Percentiles rank a stretch among this genome's conserved stretches.
Evolutionary conservation across 1,140 invertebrate genomes (phyloP).

Genomic region (Caenorhabditis briggsae): DNA sequence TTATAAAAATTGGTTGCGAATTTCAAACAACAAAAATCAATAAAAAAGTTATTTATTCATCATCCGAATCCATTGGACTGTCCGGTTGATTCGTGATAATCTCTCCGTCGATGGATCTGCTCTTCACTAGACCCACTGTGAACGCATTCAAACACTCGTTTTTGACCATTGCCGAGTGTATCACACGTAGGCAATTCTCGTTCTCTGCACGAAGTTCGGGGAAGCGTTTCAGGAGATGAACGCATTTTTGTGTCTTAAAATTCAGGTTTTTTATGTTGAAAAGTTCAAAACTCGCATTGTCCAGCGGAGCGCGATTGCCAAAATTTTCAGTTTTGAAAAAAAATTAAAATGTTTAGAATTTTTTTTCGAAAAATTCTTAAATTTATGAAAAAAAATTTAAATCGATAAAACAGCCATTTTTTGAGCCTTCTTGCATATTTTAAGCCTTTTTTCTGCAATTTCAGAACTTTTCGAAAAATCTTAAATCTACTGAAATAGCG

Average conservation of each 20-base stretch:
- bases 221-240: constrained; percentile 15
- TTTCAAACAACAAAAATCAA: not conserved
- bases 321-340: not conserved
- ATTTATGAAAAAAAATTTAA: no score
- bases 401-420: not conserved
- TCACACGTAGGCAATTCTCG: constrained; percentile 33
- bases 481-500: no score
- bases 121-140: constrained; percentile 25
- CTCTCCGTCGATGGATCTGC: constrained; percentile 9
- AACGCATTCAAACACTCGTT: constrained; percentile 51
- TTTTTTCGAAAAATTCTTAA: no score
- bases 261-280: not conserved
- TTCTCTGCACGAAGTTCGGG: constrained; percentile 14
- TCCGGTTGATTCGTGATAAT: constrained; percentile 25
- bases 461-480: not conserved
- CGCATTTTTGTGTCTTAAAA: constrained; percentile 36
- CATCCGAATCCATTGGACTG: constrained; percentile 14
- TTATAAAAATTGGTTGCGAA: no score
- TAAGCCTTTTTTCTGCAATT: no score
- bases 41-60: not conserved
- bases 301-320: no score
- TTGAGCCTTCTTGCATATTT: no score
- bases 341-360: not conserved
- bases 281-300: not conserved
- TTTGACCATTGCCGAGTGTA: constrained; percentile 45